Conservation (phyloP, 2,888 invertebrate genomes). For the Lycia hirtaria region DNA sequence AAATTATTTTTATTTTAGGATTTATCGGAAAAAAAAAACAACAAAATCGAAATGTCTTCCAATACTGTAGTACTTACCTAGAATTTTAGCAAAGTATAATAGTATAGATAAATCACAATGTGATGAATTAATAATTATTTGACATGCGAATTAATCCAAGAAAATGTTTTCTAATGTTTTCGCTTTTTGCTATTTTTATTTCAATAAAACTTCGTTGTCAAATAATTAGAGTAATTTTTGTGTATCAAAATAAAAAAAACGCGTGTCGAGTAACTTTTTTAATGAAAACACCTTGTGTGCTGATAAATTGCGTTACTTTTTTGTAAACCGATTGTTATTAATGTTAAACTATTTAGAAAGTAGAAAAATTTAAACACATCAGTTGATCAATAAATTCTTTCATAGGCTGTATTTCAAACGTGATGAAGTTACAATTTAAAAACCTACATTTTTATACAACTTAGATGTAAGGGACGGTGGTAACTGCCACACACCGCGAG, state of each 20-base stretch:
- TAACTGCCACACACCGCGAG: no score
- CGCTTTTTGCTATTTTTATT: no score
- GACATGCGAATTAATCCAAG: not conserved
- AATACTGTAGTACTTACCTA: conserved; percentile 43
- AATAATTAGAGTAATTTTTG: not conserved
- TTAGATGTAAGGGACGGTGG: no score
- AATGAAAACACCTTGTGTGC: not conserved
- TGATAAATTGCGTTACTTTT: not conserved
- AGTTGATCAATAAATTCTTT: not conserved
- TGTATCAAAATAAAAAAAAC: not conserved
- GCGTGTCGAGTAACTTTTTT: not conserved
- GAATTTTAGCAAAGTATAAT: not conserved
- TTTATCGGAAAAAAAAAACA: conserved; percentile 45
- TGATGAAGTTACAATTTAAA: no score
- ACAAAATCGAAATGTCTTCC: conserved; percentile 76
- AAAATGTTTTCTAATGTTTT: no score
- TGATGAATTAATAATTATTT: not conserved
- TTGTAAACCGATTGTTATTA: conserved; percentile 28
- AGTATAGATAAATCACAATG: not conserved
- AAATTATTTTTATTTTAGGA: not conserved
- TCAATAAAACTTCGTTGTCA: not conserved
- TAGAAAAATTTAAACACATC: conserved; percentile 18
- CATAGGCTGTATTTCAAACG: not conserved
- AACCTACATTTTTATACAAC: no score
- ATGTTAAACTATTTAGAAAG: not conserved